Conservation (phyloP, 2,888 invertebrate species). For the Caenorhabditis sp. region DNA sequence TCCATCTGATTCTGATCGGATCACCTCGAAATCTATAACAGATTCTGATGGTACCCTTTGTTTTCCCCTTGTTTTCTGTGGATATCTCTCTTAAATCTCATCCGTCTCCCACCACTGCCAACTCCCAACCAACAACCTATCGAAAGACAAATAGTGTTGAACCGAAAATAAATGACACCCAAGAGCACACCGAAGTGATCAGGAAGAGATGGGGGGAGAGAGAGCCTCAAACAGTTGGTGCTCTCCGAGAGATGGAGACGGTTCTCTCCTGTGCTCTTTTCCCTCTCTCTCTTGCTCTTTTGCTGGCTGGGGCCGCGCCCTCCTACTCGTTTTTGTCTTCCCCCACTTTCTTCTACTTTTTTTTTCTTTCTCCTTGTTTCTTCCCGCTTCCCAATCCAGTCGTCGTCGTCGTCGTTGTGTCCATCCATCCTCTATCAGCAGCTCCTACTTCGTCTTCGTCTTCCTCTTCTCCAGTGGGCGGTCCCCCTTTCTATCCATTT, state of each 20-base stretch:
- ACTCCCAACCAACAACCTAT: conserved; percentile 43
- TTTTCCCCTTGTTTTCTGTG: background rate
- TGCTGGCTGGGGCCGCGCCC: conserved; percentile 41
- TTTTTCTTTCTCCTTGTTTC: background rate
- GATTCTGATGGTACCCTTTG: background rate
- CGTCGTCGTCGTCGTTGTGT: conserved; percentile 15
- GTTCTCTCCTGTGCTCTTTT: conserved; percentile 34
- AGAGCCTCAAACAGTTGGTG: conserved; percentile 42
- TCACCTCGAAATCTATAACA: conserved; percentile 15
- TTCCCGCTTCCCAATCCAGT: conserved; percentile 26
- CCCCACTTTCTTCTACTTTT: conserved; percentile 13
- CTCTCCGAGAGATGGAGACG: conserved; percentile 21
- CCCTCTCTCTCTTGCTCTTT: conserved; percentile 12
- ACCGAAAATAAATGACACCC: conserved; percentile 64
- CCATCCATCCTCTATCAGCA: conserved; percentile 61
- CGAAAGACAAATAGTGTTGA: conserved; percentile 62
- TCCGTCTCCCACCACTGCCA: background rate
- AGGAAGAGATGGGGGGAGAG: conserved; percentile 45
- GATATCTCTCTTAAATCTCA: conserved; percentile 3
- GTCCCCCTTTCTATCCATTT: conserved; percentile 35
- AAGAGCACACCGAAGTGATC: conserved; percentile 63
- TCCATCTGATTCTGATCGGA: too few species aligned
- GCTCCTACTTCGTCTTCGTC: conserved; percentile 31
- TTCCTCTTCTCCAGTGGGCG: conserved; percentile 46
- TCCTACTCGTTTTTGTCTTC: conserved; percentile 58